A percentile compares a stretch with the other conserved stretches of the same genome.
phyloP scores from a whole-genome alignment of 2,888 invertebrate species.

The Machimus rusticus region DNA sequence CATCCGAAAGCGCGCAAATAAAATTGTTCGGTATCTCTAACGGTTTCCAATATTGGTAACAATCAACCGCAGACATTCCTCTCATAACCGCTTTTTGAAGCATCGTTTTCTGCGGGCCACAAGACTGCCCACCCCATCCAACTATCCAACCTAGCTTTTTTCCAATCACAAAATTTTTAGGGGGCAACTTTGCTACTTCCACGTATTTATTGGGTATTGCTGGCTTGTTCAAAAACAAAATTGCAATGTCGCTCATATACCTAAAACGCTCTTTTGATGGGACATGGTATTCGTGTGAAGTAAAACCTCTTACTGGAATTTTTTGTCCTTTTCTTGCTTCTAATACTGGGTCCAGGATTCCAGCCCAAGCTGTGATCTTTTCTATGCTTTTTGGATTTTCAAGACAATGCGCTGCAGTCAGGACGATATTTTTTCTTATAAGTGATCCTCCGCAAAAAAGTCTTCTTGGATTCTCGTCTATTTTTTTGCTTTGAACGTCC shows the following conservation, averaged over 20 bases:
- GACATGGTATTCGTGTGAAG: not conserved
- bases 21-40: not conserved
- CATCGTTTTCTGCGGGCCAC: not conserved
- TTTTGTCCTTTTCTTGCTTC: constrained; percentile 9
- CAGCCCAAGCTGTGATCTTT: not conserved
- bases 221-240: not conserved
- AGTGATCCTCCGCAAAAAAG: not conserved
- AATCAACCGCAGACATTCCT: not conserved
- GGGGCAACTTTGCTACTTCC: not conserved
- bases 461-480: not conserved
- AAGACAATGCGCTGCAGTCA: not conserved
- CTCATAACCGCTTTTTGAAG: not conserved
- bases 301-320: not conserved
- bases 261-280: too few species aligned
- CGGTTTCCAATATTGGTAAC: not conserved
- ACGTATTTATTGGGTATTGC: not conserved
- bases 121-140: not conserved
- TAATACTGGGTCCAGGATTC: not conserved
- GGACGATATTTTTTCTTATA: not conserved
- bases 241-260: not conserved
- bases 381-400: too few species aligned
- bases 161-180: not conserved
- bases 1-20: not conserved
- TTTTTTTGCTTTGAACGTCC: not conserved
- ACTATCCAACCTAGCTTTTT: not conserved